These are phyloP conservation scores for Ormyrus labotus DNA, from an alignment of 2,888 invertebrate species.

Conservation along the genomic window DNA sequence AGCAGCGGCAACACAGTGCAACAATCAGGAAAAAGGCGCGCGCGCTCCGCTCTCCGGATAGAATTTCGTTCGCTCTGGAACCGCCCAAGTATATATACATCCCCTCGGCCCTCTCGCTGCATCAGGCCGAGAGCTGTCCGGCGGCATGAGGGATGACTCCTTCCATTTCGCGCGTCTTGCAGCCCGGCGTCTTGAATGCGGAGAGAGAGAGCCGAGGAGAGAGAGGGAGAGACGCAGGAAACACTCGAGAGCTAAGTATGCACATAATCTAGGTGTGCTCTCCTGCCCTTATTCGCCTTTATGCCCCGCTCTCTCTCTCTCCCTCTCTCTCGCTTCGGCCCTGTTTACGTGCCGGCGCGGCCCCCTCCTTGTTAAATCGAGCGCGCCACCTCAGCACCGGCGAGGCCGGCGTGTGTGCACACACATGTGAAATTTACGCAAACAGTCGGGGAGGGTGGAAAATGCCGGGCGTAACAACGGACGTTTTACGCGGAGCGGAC, in stretches of 20 bases:
- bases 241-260: conserved; percentile 43
- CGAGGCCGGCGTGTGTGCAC: not conserved
- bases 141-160: conserved; percentile 46
- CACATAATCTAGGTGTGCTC: conserved; percentile 47
- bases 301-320: conserved; percentile 8
- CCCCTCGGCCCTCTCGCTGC: not conserved
- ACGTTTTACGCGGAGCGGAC: conserved; percentile 30
- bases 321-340: not conserved
- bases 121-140: conserved; percentile 29
- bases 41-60: no score
- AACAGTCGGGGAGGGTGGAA: conserved; percentile 14
- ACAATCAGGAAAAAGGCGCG: no score
- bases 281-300: conserved; percentile 47
- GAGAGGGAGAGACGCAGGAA: not conserved
- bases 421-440: conserved; percentile 33
- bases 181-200: not conserved
- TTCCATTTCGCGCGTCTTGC: not conserved
- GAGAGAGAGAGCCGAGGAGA: not conserved
- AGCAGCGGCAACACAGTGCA: no score
- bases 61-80: no score
- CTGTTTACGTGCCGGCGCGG: conserved; percentile 28
- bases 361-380: conserved; percentile 48
- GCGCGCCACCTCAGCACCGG: conserved; percentile 9
- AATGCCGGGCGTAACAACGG: conserved; percentile 28
- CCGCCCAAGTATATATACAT: no score